Conservation (phyloP, 1,140 invertebrate species). For the Drosophila nasuta region DNA sequence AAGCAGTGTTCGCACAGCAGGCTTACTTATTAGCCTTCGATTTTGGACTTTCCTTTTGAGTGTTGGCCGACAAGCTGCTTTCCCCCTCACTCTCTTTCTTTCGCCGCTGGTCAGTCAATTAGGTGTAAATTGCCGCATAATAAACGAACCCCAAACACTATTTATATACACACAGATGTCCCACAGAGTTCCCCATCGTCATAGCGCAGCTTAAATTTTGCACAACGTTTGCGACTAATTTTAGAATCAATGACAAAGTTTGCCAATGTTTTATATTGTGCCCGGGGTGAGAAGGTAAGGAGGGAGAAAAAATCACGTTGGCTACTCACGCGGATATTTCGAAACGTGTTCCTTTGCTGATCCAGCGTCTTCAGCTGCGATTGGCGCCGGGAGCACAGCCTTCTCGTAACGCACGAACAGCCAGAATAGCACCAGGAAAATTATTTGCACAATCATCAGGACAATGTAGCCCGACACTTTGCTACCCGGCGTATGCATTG, state of each 20-base stretch:
- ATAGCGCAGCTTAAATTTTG: constrained; percentile 13
- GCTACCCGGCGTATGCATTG: constrained; percentile 76
- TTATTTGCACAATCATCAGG: constrained; percentile 84
- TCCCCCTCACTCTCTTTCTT: neutral
- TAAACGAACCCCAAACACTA: constrained; percentile 1
- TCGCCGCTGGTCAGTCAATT: constrained; percentile 24
- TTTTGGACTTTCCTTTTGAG: constrained; percentile 3
- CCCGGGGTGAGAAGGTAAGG: neutral
- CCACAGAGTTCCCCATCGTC: constrained; percentile 6
- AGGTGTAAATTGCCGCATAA: constrained; percentile 25
- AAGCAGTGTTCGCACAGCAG: neutral
- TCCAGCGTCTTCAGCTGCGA: constrained; percentile 68
- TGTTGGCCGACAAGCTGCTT: constrained; percentile 18
- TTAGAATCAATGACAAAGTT: constrained; percentile 30
- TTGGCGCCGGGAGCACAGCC: constrained; percentile 64
- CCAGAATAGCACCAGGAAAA: constrained; percentile 82
- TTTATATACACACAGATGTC: neutral
- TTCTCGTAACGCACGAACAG: constrained; percentile 84
- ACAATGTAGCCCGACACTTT: constrained; percentile 80
- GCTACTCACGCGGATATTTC: constrained; percentile 84
- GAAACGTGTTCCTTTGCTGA: constrained; percentile 80
- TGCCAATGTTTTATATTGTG: constrained; percentile 18
- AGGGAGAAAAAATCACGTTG: constrained; percentile 40
- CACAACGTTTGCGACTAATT: constrained; percentile 24
- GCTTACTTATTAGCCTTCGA: constrained; percentile 21